A percentile compares a stretch with the other conserved stretches of the same genome.
These are phyloP conservation scores for Drosophila sechellia DNA, from an alignment of 1,140 invertebrate genomes.

Conservation along the genomic window DNA sequence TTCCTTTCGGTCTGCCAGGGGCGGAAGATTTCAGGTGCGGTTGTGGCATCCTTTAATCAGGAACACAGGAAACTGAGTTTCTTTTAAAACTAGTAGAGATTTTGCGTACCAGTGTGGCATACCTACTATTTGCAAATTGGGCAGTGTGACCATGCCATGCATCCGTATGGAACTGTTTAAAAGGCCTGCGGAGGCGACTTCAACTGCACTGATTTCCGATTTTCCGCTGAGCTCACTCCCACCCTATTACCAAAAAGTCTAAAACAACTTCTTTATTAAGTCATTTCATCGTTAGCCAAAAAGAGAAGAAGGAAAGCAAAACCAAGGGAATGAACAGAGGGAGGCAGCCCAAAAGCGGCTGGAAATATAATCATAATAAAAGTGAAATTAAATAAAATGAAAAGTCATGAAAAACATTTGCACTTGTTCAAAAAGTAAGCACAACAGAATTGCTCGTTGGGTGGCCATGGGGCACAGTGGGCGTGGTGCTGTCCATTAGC, in stretches of 20 bases:
- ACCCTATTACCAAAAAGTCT: constrained; percentile 29
- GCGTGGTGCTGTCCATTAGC: constrained; percentile 56
- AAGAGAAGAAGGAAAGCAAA: constrained; percentile 1
- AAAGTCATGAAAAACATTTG: constrained; percentile 77
- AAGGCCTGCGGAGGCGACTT: no score
- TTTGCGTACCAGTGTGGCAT: not conserved
- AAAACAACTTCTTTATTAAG: constrained; percentile 70
- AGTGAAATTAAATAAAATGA: constrained; percentile 80
- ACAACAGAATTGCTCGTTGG: constrained; percentile 45
- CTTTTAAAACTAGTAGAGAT: not conserved
- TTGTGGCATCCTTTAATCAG: constrained; percentile 20
- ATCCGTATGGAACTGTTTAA: no score
- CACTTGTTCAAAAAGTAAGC: constrained; percentile 76
- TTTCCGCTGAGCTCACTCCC: constrained; percentile 1
- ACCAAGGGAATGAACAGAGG: no score
- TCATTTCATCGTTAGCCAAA: constrained; percentile 62
- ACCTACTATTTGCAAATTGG: no score
- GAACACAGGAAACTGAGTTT: constrained; percentile 17
- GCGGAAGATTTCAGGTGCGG: not conserved
- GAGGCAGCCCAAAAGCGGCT: constrained; percentile 30
- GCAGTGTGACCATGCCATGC: constrained; percentile 6
- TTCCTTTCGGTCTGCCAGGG: not conserved
- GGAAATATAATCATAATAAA: constrained; percentile 82
- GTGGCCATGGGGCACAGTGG: not conserved
- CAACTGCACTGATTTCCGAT: constrained; percentile 21